phyloP scores from a whole-genome alignment of 2,888 invertebrate genomes.

The Biston stratarius region DNA sequence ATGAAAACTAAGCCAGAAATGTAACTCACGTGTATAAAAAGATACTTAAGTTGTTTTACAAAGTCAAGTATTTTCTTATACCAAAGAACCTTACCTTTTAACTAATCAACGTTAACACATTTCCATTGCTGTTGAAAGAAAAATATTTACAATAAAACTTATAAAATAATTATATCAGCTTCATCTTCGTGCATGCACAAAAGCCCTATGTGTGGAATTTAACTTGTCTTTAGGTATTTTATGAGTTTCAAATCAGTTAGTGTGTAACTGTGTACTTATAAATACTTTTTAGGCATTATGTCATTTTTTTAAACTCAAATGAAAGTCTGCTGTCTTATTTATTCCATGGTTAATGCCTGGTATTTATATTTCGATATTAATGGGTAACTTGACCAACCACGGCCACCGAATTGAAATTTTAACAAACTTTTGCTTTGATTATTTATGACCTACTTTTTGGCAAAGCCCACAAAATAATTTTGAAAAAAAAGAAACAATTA shows the following conservation, averaged over 20 bases:
- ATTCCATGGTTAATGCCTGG: no score
- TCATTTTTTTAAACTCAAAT: background rate
- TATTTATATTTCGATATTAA: no score
- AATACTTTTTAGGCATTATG: background rate
- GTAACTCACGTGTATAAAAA: slow-evolving; percentile 54
- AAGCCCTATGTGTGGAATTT: slow-evolving; percentile 21
- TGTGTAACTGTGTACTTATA: background rate
- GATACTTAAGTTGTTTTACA: slow-evolving; percentile 60
- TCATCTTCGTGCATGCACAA: slow-evolving; percentile 4
- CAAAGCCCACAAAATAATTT: no score
- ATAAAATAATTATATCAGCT: slow-evolving; percentile 33
- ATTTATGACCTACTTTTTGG: no score
- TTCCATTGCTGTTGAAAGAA: slow-evolving; percentile 30
- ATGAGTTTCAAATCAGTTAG: slow-evolving; percentile 8
- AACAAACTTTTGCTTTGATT: no score
- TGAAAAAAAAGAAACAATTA: background rate
- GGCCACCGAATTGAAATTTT: no score
- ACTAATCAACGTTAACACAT: slow-evolving; percentile 39
- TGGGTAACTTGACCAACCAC: no score
- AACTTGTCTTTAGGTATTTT: slow-evolving; percentile 19
- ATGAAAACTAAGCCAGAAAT: slow-evolving; percentile 4
- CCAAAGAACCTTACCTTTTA: slow-evolving; percentile 30
- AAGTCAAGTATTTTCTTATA: slow-evolving; percentile 69
- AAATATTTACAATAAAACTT: slow-evolving; percentile 51
- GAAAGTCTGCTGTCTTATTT: background rate